phyloP scores from a whole-genome alignment of 2,113 vertebrate species.

The Oreochromis niloticus region DNA sequence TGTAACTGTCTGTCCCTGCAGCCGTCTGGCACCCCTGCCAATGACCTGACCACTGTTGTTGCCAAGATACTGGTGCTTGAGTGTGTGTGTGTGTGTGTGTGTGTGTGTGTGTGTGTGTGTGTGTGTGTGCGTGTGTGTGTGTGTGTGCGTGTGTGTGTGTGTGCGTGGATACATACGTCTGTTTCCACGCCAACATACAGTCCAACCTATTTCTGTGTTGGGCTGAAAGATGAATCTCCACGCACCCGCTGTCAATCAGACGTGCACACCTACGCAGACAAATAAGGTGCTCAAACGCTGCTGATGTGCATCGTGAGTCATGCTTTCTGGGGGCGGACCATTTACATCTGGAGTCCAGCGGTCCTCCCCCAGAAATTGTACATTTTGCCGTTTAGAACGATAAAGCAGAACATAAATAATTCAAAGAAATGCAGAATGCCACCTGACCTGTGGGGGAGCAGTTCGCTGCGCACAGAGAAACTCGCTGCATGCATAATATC shows the following conservation, averaged over 20 bases:
- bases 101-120: background rate
- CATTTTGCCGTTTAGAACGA: background rate
- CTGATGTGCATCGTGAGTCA: conserved; percentile 22
- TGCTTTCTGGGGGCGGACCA: background rate
- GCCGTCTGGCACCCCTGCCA: conserved; percentile 55
- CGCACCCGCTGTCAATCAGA: background rate
- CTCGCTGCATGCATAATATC: conserved; percentile 22
- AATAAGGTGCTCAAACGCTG: background rate
- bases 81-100: background rate
- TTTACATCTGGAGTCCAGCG: background rate
- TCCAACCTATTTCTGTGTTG: background rate
- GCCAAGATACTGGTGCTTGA: conserved; percentile 41
- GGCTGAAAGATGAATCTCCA: background rate
- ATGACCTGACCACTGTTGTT: conserved; percentile 42
- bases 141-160: background rate
- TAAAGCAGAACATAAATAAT: conserved; percentile 8
- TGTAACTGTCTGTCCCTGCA: conserved; percentile 23
- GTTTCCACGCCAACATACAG: background rate
- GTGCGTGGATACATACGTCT: background rate
- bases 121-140: background rate
- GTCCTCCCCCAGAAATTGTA: background rate
- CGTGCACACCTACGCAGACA: background rate
- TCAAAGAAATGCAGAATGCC: conserved; percentile 14
- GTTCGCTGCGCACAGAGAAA: background rate
- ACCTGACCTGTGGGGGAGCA: conserved; percentile 48